Percentiles rank a stretch among this genome's conserved stretches.
Conservation (phyloP, 30 jellyfish, hydroid and myxozoan genomes). For the Cassiopea andromeda region DNA sequence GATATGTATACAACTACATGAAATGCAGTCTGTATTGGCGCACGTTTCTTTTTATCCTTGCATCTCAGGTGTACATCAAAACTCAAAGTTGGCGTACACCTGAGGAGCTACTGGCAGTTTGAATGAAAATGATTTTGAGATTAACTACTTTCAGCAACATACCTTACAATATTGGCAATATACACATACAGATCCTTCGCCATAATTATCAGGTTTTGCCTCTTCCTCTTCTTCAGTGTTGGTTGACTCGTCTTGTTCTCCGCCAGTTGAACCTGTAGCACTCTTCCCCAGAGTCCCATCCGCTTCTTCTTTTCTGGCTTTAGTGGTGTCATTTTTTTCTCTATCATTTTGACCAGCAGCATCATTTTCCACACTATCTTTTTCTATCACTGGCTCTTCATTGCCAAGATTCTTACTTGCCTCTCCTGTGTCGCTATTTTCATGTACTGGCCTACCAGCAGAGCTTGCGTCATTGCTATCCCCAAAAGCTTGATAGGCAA, state of each 20-base stretch:
- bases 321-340: background rate
- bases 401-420: too few relatives aligned
- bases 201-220: constrained; percentile 34
- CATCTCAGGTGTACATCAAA: background rate
- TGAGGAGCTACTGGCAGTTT: too few relatives aligned
- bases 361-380: background rate
- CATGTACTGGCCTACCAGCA: background rate
- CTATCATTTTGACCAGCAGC: background rate
- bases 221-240: constrained; percentile 8
- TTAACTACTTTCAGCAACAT: background rate
- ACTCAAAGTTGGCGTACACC: background rate
- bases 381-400: background rate
- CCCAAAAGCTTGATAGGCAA: background rate
- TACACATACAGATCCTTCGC: constrained; percentile 88
- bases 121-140: too few relatives aligned
- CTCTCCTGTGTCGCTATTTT: background rate
- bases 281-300: background rate
- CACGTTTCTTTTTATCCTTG: too few relatives aligned
- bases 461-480: background rate
- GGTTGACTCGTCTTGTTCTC: background rate
- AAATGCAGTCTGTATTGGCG: too few relatives aligned
- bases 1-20: too few relatives aligned
- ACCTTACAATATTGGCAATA: constrained; percentile 97
- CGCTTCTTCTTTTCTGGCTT: background rate
- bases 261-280: background rate